These are phyloP conservation scores for Pseudorasbora parva DNA, from an alignment of 2,113 vertebrate genomes.

Conservation along the genomic window DNA sequence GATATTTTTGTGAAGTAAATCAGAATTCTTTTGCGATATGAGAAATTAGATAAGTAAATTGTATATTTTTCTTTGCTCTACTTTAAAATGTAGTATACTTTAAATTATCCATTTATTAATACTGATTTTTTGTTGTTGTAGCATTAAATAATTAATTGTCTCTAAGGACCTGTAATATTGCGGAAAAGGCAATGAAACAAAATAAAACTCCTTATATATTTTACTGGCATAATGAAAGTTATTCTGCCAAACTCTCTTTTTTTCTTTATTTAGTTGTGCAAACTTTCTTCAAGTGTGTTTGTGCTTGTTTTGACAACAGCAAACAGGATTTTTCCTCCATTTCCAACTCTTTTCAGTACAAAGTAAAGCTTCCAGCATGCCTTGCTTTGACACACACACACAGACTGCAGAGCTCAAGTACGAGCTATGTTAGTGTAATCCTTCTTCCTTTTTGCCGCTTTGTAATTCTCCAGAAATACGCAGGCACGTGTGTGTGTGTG, in stretches of 20 bases:
- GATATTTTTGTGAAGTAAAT: too few relatives aligned
- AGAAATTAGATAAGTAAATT: background rate
- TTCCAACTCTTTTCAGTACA: constrained; percentile 22
- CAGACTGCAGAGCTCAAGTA: constrained; percentile 4
- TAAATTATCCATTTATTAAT: background rate
- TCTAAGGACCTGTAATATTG: background rate
- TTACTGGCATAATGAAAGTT: background rate
- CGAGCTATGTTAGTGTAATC: constrained; percentile 32
- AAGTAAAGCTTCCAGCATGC: constrained; percentile 34
- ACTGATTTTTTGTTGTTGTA: background rate
- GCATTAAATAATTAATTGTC: background rate
- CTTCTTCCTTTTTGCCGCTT: constrained; percentile 53
- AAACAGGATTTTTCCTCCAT: constrained; percentile 39
- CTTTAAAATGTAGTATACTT: background rate
- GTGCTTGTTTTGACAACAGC: background rate
- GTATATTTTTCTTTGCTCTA: background rate
- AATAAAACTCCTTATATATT: background rate
- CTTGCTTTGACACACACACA: constrained; percentile 22
- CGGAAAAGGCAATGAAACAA: background rate
- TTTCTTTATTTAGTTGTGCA: background rate
- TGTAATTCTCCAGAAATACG: constrained; percentile 51
- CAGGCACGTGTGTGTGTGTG: background rate
- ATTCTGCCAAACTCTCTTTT: background rate
- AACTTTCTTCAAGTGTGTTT: background rate
- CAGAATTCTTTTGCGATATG: too few relatives aligned